Evolutionary conservation across 1,140 invertebrate species (phyloP).

Genomic region (Drosophila repleta): DNA sequence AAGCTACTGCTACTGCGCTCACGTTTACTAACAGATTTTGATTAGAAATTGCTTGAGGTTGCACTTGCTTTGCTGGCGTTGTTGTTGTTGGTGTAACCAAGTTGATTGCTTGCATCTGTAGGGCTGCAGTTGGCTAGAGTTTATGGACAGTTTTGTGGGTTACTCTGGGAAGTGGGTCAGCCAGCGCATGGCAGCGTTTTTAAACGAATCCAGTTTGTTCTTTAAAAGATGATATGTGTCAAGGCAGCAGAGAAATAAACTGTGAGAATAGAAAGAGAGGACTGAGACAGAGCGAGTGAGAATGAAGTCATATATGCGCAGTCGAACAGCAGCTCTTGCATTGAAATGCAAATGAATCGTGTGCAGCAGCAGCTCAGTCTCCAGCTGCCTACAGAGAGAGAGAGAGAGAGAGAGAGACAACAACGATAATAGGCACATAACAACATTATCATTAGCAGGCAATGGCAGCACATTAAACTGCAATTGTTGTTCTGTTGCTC

Average conservation of each 20-base stretch:
- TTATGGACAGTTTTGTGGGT: conserved; percentile 7
- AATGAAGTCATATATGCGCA: neutral
- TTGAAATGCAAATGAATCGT: conserved; percentile 65
- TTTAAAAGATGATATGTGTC: neutral
- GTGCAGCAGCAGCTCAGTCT: conserved; percentile 11
- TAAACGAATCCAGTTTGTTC: neutral
- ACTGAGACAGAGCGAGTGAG: too few species aligned
- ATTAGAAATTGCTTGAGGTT: conserved; percentile 69
- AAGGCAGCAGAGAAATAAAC: too few species aligned
- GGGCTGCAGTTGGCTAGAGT: neutral
- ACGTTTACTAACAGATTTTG: conserved; percentile 50
- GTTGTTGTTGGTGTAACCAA: neutral
- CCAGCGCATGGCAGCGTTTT: neutral
- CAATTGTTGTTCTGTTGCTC: conserved; percentile 49
- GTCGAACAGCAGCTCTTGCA: conserved; percentile 1
- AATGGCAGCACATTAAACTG: conserved; percentile 68
- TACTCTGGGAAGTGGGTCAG: conserved; percentile 5
- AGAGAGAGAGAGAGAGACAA: conserved; percentile 50
- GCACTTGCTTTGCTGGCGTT: conserved; percentile 6
- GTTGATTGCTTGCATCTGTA: conserved; percentile 8
- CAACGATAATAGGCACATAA: conserved; percentile 73
- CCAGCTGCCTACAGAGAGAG: conserved; percentile 1
- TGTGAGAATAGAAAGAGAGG: too few species aligned
- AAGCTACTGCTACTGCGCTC: conserved; percentile 42
- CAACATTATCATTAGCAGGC: conserved; percentile 74